phyloP scores from a whole-genome alignment of 1,140 invertebrate species.

The Drosophila funebris region DNA sequence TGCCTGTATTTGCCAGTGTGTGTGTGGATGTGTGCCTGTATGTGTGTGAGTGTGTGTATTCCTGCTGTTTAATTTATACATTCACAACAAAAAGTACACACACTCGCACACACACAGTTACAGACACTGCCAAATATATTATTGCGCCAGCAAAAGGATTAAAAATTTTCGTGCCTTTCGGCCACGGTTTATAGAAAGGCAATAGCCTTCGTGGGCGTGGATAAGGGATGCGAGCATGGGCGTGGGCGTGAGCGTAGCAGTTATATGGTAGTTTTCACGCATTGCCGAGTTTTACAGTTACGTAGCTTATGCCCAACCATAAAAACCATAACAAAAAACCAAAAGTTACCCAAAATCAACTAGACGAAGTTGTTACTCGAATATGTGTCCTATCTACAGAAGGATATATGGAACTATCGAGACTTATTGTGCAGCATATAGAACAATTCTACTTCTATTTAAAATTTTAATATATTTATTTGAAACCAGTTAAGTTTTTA shows the following conservation, averaged over 20 bases:
- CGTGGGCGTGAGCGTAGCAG: conserved; percentile 43
- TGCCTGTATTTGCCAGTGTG: conserved; percentile 28
- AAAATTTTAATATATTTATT: too few species aligned
- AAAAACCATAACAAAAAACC: conserved; percentile 57
- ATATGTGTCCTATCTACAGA: neutral
- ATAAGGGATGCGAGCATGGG: neutral
- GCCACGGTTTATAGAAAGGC: conserved; percentile 36
- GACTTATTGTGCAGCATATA: neutral
- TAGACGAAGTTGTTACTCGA: neutral
- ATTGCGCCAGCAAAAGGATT: conserved; percentile 74
- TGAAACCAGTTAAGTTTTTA: too few species aligned
- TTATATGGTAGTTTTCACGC: conserved; percentile 71
- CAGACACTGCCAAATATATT: conserved; percentile 53
- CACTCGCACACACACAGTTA: conserved; percentile 25
- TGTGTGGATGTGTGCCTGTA: conserved; percentile 14
- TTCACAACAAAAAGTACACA: conserved; percentile 39
- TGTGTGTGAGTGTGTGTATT: conserved; percentile 34
- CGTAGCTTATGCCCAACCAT: conserved; percentile 46
- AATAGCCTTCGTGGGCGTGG: conserved; percentile 6
- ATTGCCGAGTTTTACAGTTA: conserved; percentile 74
- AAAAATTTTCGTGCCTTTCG: conserved; percentile 71
- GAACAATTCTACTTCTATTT: too few species aligned
- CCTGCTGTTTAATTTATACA: conserved; percentile 74
- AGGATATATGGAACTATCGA: neutral
- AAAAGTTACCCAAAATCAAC: conserved; percentile 50